phyloP scores from a whole-genome alignment of 1,140 invertebrate genomes.

The Elymnias hypermnestra region DNA sequence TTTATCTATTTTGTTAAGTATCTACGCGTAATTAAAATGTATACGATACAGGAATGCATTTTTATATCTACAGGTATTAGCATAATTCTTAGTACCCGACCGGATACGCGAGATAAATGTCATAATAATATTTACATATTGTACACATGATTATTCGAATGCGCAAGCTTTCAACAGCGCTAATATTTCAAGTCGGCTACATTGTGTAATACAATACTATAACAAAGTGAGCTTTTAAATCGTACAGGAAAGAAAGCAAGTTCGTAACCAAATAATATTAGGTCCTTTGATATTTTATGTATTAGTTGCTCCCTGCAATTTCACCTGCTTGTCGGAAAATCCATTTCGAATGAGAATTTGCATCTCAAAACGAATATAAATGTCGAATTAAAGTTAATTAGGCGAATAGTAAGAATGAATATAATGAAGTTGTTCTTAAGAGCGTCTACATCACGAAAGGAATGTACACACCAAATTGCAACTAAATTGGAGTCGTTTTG shows the following conservation, averaged over 20 bases:
- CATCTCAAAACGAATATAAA: too few species aligned
- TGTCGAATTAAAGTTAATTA: too few species aligned
- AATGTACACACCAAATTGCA: too few species aligned
- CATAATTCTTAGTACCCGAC: slow-evolving; percentile 44
- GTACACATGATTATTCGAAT: slow-evolving; percentile 18
- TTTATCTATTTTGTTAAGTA: slow-evolving; percentile 11
- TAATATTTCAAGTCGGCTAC: slow-evolving; percentile 18
- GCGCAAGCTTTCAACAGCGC: slow-evolving; percentile 16
- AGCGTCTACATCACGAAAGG: too few species aligned
- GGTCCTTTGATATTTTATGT: too few species aligned
- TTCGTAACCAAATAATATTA: too few species aligned
- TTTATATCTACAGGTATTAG: slow-evolving; percentile 21
- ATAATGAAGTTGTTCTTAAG: too few species aligned
- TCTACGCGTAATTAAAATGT: slow-evolving; percentile 41
- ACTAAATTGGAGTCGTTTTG: too few species aligned
- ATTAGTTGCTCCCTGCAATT: too few species aligned
- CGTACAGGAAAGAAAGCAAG: neutral
- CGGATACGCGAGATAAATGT: slow-evolving; percentile 38
- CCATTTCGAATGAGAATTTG: too few species aligned
- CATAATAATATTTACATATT: slow-evolving; percentile 38
- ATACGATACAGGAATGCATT: slow-evolving; percentile 27
- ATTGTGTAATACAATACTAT: slow-evolving; percentile 1
- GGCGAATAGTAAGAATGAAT: too few species aligned
- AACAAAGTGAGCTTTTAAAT: neutral
- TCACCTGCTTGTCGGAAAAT: too few species aligned